These are phyloP conservation scores for Lobophora halterata DNA, from an alignment of 2,888 invertebrate genomes.

Conservation along the genomic window DNA sequence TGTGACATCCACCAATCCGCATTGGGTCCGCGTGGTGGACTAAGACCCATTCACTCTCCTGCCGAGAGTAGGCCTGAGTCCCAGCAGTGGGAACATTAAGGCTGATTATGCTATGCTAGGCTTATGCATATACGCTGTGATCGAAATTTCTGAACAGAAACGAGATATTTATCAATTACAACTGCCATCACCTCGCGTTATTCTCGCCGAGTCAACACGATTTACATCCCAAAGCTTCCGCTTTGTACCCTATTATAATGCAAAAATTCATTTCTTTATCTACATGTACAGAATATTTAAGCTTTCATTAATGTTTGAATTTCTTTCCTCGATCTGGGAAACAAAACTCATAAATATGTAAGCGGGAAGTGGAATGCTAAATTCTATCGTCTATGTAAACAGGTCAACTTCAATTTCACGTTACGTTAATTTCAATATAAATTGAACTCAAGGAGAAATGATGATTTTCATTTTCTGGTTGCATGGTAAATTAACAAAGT, in stretches of 20 bases:
- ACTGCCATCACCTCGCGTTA: conserved; percentile 17
- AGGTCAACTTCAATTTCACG: conserved; percentile 65
- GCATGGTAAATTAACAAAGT: too few species aligned
- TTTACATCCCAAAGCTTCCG: conserved; percentile 57
- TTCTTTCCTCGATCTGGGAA: conserved; percentile 67
- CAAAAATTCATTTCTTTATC: conserved; percentile 73
- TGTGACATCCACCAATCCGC: too few species aligned
- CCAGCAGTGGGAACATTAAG: too few species aligned
- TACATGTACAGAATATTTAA: conserved; percentile 75
- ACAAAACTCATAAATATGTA: conserved; percentile 79
- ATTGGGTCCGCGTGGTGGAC: too few species aligned
- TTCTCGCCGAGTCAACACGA: conserved; percentile 43
- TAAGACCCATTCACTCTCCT: too few species aligned
- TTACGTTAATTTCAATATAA: conserved; percentile 48
- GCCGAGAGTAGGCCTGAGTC: too few species aligned
- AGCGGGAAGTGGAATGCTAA: conserved; percentile 61
- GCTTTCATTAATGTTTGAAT: conserved; percentile 77
- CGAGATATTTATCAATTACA: conserved; percentile 20
- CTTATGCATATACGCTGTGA: too few species aligned
- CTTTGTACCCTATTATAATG: conserved; percentile 53
- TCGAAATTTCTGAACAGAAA: conserved; percentile 2
- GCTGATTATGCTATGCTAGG: too few species aligned
- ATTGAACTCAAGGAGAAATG: conserved; percentile 30
- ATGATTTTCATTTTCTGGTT: too few species aligned
- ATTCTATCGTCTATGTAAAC: conserved; percentile 57